Evolutionary conservation across 2,888 invertebrate genomes (phyloP), one percentile per base, ranked within the genome.

Genomic region (Sinopyrophorus schimmeli): DNA sequence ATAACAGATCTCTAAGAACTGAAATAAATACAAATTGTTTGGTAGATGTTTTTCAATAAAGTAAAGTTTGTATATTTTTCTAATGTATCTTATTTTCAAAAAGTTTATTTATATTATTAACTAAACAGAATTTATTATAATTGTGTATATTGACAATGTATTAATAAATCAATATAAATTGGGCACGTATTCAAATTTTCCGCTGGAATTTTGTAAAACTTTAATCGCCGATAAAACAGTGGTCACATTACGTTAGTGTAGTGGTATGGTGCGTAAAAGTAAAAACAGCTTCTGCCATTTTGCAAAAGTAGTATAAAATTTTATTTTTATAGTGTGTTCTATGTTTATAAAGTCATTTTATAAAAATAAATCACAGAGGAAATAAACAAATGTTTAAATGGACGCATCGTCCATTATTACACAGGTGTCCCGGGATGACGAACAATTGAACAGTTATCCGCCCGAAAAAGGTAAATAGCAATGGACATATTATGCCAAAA

Each of bases 381-480:
- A 53, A 66, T 47, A 67, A 77, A 74, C 80, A 79, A 82, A 84
- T 84, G 84, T 82, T 80, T 81, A 81, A 86, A 92, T 92, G 94
- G 94, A 94, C 92, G 92, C 91, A 86, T 89, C 93, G 89, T 94
- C 93, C 89, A 93, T 94, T 83, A 94, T 94, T 80, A 92, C 93
- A 80, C 92, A 93, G 86, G 94, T 93, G 84, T 90, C 90, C 82
- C 88, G 92, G 83, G 93, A 94, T 86, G 93, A 93, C 85, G 93
- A 93, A 80, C 89, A 89, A 82, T 83, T 91, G 80, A 91, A 89
- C 82, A 90, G 86, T 81, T 88, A 86, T 82, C 83, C 87, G 78
- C 82, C 86, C 81, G 92, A 92, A 80, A 92, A 92, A 91, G 92
- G 92, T 92, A 84, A 84, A 70, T 69, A 69, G 66, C 54, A 59